Base-by-base conservation (phyloP, 2,113 vertebrate species). In the Columba janthina region DNA sequence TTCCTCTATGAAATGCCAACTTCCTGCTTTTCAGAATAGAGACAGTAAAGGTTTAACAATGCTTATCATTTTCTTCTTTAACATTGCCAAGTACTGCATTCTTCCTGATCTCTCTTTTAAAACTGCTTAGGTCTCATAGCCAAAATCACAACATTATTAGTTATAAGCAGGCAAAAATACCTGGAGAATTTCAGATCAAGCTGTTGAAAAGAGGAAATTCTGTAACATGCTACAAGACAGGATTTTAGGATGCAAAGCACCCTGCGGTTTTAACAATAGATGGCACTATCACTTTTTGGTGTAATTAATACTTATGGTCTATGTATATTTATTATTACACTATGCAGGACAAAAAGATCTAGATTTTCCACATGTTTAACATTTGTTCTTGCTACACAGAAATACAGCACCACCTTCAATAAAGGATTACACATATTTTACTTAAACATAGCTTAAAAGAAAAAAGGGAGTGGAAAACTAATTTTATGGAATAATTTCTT, bases 31-130 rank as follows among this genome's bases (percentile, higher is more conserved):
- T 34, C 57, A 78, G 36, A 62, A 28, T 0, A 69, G 3, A 38
- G 21, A 5, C 3, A 40, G 28, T 19, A 65, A 67, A 75, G 25
- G 6, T 60, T n/a, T 19, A 72, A 9, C 7, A 11, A 58, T 20
- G 4, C 15, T 64, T 53, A 50, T 14, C 4, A 9, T 72, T 50
- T 61, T 29, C 1, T 31, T 74, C 17, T 54, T 44, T 8, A 26
- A 38, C 42, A 22, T 5, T 7, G 6, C 17, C 8, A 12, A n/a
- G 12, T 1, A 58, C 11, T 1, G 1, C 16, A 16, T 50, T 80
- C 67, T 50, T 82, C 29, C 34, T 22, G 1, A 60, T 51, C 9
- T 71, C 22, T 15, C 36, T 82, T 79, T 57, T n/a, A 36, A 61
- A 57, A n/a, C 5, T 6, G 10, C 69, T 36, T 46, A 36, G 6